Evolutionary conservation across 2,113 vertebrate species (phyloP).

Genomic region (Solea senegalensis): DNA sequence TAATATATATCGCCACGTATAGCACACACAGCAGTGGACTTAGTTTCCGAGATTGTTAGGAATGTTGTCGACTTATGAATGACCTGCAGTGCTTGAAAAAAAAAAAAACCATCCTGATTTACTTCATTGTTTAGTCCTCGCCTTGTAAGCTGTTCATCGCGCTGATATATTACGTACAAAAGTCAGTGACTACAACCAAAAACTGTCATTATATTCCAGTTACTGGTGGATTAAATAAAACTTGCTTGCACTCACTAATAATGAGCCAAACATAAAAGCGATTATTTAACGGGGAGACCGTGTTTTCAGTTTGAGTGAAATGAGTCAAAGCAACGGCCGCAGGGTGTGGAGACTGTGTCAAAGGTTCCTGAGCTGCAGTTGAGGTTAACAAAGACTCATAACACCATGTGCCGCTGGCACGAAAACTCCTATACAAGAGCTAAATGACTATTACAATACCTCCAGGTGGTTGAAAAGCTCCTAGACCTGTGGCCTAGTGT

Average conservation of each 20-base stretch:
- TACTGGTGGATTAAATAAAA: too few species aligned
- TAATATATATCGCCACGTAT: constrained; percentile 3
- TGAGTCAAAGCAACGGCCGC: constrained; percentile 70
- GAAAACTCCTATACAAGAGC: constrained; percentile 26
- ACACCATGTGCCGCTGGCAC: constrained; percentile 3
- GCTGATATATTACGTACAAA: too few species aligned
- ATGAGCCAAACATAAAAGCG: constrained; percentile 2
- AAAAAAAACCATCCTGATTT: not conserved
- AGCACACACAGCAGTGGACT: not conserved
- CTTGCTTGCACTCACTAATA: not conserved
- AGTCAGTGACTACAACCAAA: too few species aligned
- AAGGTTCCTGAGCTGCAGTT: constrained; percentile 48
- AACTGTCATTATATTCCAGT: not conserved
- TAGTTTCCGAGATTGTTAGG: not conserved
- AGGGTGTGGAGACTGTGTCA: constrained; percentile 52
- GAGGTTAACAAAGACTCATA: constrained; percentile 64
- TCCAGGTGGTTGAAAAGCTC: constrained; percentile 55
- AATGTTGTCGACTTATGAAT: not conserved
- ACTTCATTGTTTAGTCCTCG: not conserved
- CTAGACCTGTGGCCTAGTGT: constrained; percentile 29
- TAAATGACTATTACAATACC: constrained; percentile 50
- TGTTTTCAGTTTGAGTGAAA: constrained; percentile 66
- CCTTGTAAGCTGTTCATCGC: not conserved
- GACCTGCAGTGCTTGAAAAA: not conserved
- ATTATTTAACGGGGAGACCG: not conserved